These are phyloP conservation scores for Mormyrus hasselquistii DNA, from an alignment of 2,797 vertebrate species.

Conservation along the genomic window DNA sequence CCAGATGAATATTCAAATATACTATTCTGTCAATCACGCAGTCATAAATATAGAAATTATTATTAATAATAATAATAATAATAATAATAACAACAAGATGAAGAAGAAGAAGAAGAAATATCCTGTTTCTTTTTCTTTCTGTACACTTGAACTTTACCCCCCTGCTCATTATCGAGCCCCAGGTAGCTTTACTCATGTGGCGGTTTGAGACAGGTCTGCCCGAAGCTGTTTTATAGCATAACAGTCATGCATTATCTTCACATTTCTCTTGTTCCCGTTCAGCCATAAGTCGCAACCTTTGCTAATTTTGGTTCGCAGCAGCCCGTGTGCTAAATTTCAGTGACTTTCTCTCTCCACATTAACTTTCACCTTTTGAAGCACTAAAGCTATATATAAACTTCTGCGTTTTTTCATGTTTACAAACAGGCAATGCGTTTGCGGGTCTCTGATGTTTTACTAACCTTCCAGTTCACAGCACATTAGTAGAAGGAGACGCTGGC, in stretches of 20 bases:
- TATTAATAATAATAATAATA: background rate
- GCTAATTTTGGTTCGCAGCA: background rate
- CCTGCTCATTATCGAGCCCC: background rate
- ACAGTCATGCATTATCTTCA: background rate
- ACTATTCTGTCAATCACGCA: background rate
- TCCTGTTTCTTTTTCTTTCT: background rate
- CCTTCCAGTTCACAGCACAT: background rate
- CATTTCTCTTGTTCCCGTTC: background rate
- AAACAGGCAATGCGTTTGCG: background rate
- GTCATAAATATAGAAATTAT: background rate
- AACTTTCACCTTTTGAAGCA: slow-evolving; percentile 2
- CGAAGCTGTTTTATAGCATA: background rate
- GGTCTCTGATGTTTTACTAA: background rate
- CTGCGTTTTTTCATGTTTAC: background rate
- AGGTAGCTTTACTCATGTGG: background rate
- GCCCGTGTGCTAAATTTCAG: background rate
- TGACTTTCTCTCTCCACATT: background rate
- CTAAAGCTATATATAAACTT: background rate
- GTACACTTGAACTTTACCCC: background rate
- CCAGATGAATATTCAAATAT: background rate
- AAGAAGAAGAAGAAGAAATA: too few species aligned
- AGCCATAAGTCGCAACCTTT: background rate
- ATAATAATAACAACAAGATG: background rate
- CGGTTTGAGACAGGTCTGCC: background rate
- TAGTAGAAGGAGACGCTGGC: background rate